phyloP scores from a whole-genome alignment of 2,113 vertebrate genomes.

The Boulengerochromis microlepis region DNA sequence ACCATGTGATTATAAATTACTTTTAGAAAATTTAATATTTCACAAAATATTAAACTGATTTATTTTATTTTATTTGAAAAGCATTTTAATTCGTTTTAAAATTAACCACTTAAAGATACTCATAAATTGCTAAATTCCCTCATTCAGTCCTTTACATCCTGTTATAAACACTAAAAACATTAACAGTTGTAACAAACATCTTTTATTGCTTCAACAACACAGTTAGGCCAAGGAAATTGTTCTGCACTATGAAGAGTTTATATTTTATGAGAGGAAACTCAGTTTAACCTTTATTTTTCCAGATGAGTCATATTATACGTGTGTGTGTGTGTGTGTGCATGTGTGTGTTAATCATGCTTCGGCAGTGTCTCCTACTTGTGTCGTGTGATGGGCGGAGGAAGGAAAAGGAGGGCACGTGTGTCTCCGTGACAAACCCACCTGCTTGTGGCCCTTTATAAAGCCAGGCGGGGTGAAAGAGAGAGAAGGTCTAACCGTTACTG shows the following conservation, averaged over 20 bases:
- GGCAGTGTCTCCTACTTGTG: slow-evolving; percentile 40
- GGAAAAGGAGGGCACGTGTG: slow-evolving; percentile 49
- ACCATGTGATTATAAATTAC: background rate
- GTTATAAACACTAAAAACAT: background rate
- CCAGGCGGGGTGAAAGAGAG: slow-evolving; percentile 69
- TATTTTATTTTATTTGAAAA: background rate
- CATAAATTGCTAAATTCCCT: background rate
- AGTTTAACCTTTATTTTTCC: background rate
- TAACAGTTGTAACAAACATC: background rate
- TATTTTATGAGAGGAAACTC: background rate
- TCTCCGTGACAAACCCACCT: slow-evolving; percentile 74
- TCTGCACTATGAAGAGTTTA: background rate
- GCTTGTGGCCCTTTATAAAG: slow-evolving; percentile 74
- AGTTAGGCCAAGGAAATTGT: background rate
- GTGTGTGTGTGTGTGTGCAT: background rate
- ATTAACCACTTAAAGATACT: background rate
- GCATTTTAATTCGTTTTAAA: background rate
- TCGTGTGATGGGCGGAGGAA: slow-evolving; percentile 23
- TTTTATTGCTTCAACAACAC: background rate
- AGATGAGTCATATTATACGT: background rate
- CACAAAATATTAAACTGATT: background rate
- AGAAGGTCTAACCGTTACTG: slow-evolving; percentile 77
- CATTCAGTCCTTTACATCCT: background rate
- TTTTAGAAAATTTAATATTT: background rate
- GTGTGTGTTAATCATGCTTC: background rate